Base-by-base conservation (phyloP, 1,140 invertebrate genomes). In the Pseudomyrmex pallidus region DNA sequence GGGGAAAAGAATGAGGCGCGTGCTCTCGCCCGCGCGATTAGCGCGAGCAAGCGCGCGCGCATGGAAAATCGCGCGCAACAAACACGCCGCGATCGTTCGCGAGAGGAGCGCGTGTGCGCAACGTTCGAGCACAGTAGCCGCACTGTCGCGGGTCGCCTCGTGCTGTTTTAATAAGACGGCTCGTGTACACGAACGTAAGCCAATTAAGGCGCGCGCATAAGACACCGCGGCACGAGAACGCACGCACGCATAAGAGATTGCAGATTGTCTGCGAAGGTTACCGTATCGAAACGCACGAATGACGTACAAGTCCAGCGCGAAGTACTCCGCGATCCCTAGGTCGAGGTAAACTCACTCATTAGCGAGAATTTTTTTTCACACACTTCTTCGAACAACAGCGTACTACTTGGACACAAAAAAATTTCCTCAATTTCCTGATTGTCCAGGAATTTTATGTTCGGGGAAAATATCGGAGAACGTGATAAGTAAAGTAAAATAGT, bases 81-180 rank as follows among this genome's bases (percentile, higher is more conserved):
- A 50, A 13, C n/a, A n/a, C 48, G 22, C 22, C 15, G 76, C 63
- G 46, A 56, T 68, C 50, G 54, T 44, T 62, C 25, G 70, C 44
- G 68, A 82, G 76, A 35, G 15, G 9, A 48, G 22, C 68, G 68
- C 70, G 22, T 50, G 77, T 20, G 48, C 57, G 59, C 68, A 62
- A 74, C 50, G 61, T 78, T 82, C 50, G 59, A 22, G 67, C 68
- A 90, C 86, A 88, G 82, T 83, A 44, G 83, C 22, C 20, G 83
- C 82, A 86, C 88, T 90, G 87, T 89, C 78, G 83, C 87, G 85
- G 35, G 35, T 82, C 82, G 82, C 73, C 82, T 84, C 82, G 85
- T 87, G 85, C 87, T 87, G 87, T 90, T 90, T 90, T 88, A 90
- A 90, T 90, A 89, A 90, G 84, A 70, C 82, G 84, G 70, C 68